phyloP scores from a whole-genome alignment of 2,888 invertebrate genomes.

The Ichneumon xanthorius region DNA sequence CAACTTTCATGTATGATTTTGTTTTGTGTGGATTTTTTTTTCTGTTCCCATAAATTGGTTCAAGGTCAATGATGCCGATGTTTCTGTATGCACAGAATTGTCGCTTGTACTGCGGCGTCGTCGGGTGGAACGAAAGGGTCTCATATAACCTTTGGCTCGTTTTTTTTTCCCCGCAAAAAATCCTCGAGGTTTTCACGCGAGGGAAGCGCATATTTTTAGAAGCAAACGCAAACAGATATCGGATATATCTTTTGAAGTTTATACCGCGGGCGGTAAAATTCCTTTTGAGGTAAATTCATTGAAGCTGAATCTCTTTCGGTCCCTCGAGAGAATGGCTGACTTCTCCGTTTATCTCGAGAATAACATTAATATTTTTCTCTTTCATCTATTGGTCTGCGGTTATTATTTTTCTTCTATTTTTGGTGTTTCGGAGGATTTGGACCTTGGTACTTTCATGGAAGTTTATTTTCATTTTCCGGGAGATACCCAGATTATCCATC shows the following conservation, averaged over 20 bases:
- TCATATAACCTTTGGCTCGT: neutral
- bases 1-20: constrained; percentile 60
- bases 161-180: neutral
- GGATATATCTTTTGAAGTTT: constrained; percentile 14
- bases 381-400: constrained; percentile 8
- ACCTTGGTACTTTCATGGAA: constrained; percentile 59
- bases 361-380: neutral
- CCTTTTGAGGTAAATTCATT: constrained; percentile 15
- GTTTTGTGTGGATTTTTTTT: constrained; percentile 35
- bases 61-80: constrained; percentile 50
- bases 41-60: constrained; percentile 63
- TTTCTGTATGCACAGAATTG: constrained; percentile 32
- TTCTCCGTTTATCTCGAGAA: constrained; percentile 13
- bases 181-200: neutral
- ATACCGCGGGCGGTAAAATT: constrained; percentile 33
- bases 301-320: neutral
- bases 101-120: constrained; percentile 53
- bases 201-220: constrained; percentile 12
- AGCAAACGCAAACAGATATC: neutral
- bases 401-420: constrained; percentile 27
- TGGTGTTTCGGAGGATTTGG: constrained; percentile 33
- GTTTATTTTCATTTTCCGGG: constrained; percentile 14
- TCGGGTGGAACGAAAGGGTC: constrained; percentile 19
- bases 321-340: constrained; percentile 40
- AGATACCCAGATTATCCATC: constrained; percentile 74